Base-by-base conservation (phyloP, 2,113 vertebrate species). In the Sula dactylatra region DNA sequence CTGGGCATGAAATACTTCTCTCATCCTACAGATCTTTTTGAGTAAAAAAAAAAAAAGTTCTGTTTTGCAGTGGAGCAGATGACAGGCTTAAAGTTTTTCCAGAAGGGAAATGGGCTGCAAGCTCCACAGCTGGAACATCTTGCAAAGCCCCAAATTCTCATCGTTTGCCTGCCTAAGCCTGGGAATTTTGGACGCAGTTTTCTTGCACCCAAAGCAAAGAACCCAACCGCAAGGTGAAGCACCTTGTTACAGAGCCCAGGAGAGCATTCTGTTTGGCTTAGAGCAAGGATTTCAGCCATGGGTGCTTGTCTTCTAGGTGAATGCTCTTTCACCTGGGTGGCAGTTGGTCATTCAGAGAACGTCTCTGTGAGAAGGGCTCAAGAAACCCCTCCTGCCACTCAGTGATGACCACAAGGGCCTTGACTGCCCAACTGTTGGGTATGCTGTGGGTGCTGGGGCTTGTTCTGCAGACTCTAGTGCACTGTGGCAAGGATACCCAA, bases 341-440 rank as follows among this genome's bases (percentile, higher is more conserved):
- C 59, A 74, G 65, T 17, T 71, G 59, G 50, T 66, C 81, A 31
- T 91, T 70, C 73, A 59, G 56, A 88, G 16, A 65, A 62, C 1
- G 0, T 82, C 80, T 45, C 0, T 54, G 65, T 0, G 4, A 73
- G 74, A 79, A 79, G 52, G 85, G 74, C 70, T 79, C 0, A 1
- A 40, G 52, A 66, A 91, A 59, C 42, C 58, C 58, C 81, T 90
- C 25, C 80, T 83, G 72, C 47, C 32, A 36, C 40, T 11, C 47
- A 32, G 31, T 29, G 65, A n/a, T 45, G 59, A 11, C 61, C 80
- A 12, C 1, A 0, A 52, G 56, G 27, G 5, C 79, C 45, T 83
- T 2, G 4, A 7, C 24, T 59, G 36, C 54, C 38, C 44, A 10
- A 0, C 34, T 0, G 0, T 2, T 66, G 49, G 34, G 34, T 42